A percentile compares a stretch with the other conserved stretches of the same genome.
phyloP scores from a whole-genome alignment of 2,888 invertebrate species.

The Portevinia maculata region DNA sequence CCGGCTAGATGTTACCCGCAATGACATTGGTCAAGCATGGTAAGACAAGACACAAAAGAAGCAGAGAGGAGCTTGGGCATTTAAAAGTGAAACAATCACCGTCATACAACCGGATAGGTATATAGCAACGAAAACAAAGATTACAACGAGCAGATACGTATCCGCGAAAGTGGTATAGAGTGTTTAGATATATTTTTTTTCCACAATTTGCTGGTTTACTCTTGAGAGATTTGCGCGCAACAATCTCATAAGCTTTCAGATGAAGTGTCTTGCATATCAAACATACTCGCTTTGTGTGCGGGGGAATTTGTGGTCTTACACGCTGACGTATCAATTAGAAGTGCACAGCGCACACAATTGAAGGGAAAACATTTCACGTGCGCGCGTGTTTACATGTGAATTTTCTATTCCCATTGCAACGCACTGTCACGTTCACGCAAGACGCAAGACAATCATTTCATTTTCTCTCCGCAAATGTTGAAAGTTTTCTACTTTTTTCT shows the following conservation, averaged over 20 bases:
- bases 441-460: conserved; percentile 16
- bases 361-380: conserved; percentile 72
- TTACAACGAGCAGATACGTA: conserved; percentile 65
- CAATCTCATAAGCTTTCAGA: conserved; percentile 62
- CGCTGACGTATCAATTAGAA: conserved; percentile 73
- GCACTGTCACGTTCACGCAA: conserved; percentile 55
- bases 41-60: conserved; percentile 13
- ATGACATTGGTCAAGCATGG: conserved; percentile 65
- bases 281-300: conserved; percentile 20
- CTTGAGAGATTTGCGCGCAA: conserved; percentile 38
- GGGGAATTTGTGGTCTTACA: conserved; percentile 58
- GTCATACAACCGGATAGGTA: conserved; percentile 58
- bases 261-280: conserved; percentile 68
- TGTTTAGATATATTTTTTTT: conserved; percentile 25
- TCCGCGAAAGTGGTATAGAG: conserved; percentile 69
- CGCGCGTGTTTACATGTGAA: conserved; percentile 62
- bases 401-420: conserved; percentile 25
- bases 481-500: conserved; percentile 50
- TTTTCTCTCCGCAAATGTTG: conserved; percentile 65
- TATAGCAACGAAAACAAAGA: conserved; percentile 61
- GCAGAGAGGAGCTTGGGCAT: conserved; percentile 31
- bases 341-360: conserved; percentile 47
- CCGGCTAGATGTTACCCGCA: conserved; percentile 62
- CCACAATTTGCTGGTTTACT: conserved; percentile 5
- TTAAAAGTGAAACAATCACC: conserved; percentile 69